A percentile compares a stretch with the other conserved stretches of the same genome.
Conservation (phyloP, 2,888 invertebrate genomes). For the Listrodromus nycthemerus region DNA sequence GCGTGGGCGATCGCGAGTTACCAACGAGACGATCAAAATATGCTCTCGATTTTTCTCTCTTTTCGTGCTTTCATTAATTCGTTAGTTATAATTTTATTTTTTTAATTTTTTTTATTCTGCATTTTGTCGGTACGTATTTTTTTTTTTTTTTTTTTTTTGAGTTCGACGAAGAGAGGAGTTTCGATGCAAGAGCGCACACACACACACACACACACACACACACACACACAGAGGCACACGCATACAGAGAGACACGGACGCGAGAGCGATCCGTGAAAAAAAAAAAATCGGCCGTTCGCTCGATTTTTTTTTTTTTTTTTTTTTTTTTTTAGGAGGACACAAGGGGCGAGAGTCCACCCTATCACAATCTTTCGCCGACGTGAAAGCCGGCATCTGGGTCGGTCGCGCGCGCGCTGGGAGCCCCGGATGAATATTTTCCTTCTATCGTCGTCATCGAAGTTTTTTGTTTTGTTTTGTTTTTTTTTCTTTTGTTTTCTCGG, state of each 20-base stretch:
- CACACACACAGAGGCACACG: too few relatives aligned
- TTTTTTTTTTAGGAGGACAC: constrained; percentile 62
- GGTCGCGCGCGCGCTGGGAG: constrained; percentile 12
- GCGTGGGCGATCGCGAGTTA: constrained; percentile 11
- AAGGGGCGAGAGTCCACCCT: constrained; percentile 78
- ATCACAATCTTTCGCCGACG: constrained; percentile 83
- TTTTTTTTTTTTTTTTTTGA: not conserved
- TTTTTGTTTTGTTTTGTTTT: too few relatives aligned
- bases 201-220: not conserved
- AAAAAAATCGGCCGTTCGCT: constrained; percentile 78
- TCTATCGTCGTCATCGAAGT: not conserved
- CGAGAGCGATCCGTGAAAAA: constrained; percentile 68
- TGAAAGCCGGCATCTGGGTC: constrained; percentile 69
- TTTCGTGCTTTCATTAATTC: not conserved
- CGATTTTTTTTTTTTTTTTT: constrained; percentile 57
- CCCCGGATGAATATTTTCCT: not conserved
- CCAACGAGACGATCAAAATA: constrained; percentile 20
- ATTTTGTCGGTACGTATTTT: not conserved
- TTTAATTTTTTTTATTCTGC: not conserved
- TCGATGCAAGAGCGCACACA: constrained; percentile 34
- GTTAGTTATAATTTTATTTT: not conserved
- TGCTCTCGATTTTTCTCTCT: not conserved
- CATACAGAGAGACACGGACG: constrained; percentile 31
- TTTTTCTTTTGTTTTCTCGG: too few relatives aligned
- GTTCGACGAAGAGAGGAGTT: constrained; percentile 25